Conservation (phyloP, 2,888 invertebrate species). For the Eristalis tenax region DNA sequence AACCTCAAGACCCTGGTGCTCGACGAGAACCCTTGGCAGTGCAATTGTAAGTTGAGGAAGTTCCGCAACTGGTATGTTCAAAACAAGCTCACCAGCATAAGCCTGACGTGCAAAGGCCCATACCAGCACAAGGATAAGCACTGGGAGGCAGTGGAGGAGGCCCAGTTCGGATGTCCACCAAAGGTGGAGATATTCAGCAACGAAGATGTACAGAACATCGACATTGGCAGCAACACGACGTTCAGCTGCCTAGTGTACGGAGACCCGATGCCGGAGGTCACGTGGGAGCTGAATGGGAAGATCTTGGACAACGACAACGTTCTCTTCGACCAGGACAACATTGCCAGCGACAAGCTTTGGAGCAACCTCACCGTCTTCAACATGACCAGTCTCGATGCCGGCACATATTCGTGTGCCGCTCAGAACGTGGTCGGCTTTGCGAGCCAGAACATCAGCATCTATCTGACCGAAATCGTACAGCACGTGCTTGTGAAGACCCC, state of each 20-base stretch:
- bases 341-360: conserved; percentile 83
- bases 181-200: conserved; percentile 85
- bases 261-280: conserved; percentile 91
- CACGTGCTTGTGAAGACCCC: conserved; percentile 84
- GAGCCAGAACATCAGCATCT: conserved; percentile 83
- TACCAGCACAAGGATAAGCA: conserved; percentile 85
- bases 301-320: conserved; percentile 83
- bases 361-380: conserved; percentile 91
- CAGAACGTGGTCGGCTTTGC: conserved; percentile 81
- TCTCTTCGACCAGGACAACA: conserved; percentile 81
- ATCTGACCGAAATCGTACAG: conserved; percentile 85
- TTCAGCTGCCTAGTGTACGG: conserved; percentile 91
- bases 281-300: conserved; percentile 91
- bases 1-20: conserved; percentile 90
- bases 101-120: conserved; percentile 89
- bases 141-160: conserved; percentile 89
- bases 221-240: conserved; percentile 91
- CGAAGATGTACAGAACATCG: conserved; percentile 84
- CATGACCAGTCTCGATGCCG: conserved; percentile 90
- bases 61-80: conserved; percentile 92
- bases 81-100: conserved; percentile 89
- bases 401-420: conserved; percentile 89
- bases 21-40: conserved; percentile 94
- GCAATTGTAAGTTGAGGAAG: conserved; percentile 92
- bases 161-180: conserved; percentile 92